Evolutionary conservation across 2,888 invertebrate genomes (phyloP).

Genomic region (Formica aserva): DNA sequence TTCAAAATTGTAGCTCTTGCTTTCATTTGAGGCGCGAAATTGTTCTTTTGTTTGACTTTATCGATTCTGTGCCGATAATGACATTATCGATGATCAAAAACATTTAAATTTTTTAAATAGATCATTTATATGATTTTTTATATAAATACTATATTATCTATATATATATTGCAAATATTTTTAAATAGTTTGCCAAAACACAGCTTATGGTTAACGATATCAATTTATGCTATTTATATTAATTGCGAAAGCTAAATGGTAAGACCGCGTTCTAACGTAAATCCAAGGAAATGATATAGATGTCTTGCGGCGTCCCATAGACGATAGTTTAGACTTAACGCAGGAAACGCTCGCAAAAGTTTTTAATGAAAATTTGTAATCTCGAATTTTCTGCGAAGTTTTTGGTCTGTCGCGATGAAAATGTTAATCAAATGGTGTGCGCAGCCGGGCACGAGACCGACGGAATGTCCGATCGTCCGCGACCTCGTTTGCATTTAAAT

Average conservation of each 20-base stretch:
- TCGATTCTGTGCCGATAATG: not conserved
- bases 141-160: not conserved
- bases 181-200: not conserved
- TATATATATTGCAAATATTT: not conserved
- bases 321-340: conserved; percentile 77
- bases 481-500: conserved; percentile 78
- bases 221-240: not conserved
- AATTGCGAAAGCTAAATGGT: not conserved
- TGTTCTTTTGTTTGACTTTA: not conserved
- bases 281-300: not conserved
- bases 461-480: conserved; percentile 62
- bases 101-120: not conserved
- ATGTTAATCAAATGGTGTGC: conserved; percentile 80
- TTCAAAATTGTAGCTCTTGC: not conserved
- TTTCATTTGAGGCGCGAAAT: not conserved
- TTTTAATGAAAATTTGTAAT: conserved; percentile 84
- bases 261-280: not conserved
- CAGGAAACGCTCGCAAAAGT: conserved; percentile 78
- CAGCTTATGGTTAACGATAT: not conserved
- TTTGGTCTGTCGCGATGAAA: conserved; percentile 77
- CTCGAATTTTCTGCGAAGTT: conserved; percentile 77
- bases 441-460: conserved; percentile 32
- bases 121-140: not conserved
- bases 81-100: not conserved
- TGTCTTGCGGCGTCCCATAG: conserved; percentile 40